Conservation (phyloP, 1,140 invertebrate species). For the Papilio helenus region DNA sequence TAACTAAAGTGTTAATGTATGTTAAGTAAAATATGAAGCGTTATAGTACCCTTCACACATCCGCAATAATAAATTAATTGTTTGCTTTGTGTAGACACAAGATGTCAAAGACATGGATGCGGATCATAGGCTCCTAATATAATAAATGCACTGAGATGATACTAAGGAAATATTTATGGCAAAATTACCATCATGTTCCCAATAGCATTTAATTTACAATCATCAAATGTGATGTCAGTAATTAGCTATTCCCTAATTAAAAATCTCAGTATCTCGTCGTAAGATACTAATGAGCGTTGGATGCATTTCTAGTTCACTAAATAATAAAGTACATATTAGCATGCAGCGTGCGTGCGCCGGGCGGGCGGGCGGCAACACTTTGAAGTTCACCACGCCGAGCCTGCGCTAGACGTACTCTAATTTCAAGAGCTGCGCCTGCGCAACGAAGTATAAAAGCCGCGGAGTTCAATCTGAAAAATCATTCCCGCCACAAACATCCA, state of each 20-base stretch:
- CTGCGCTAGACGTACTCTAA: slow-evolving; percentile 64
- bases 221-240: slow-evolving; percentile 2
- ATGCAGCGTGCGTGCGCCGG: slow-evolving; percentile 35
- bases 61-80: background rate
- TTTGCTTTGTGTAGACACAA: background rate
- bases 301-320: slow-evolving; percentile 25
- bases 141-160: background rate
- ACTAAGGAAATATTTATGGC: background rate
- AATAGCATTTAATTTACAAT: background rate
- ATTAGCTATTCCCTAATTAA: slow-evolving; percentile 19
- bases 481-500: slow-evolving; percentile 74
- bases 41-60: background rate
- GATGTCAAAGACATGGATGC: too few relatives aligned
- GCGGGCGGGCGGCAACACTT: slow-evolving; percentile 57
- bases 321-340: slow-evolving; percentile 31
- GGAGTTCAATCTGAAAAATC: slow-evolving; percentile 74
- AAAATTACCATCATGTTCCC: background rate
- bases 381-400: slow-evolving; percentile 48
- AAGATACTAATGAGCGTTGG: background rate
- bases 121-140: background rate
- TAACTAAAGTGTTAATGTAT: slow-evolving; percentile 6
- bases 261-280: background rate
- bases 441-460: slow-evolving; percentile 71
- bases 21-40: background rate
- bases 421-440: slow-evolving; percentile 66